Evolutionary conservation across 2,113 vertebrate genomes (phyloP).

Genomic region (Lamprotornis superbus): DNA sequence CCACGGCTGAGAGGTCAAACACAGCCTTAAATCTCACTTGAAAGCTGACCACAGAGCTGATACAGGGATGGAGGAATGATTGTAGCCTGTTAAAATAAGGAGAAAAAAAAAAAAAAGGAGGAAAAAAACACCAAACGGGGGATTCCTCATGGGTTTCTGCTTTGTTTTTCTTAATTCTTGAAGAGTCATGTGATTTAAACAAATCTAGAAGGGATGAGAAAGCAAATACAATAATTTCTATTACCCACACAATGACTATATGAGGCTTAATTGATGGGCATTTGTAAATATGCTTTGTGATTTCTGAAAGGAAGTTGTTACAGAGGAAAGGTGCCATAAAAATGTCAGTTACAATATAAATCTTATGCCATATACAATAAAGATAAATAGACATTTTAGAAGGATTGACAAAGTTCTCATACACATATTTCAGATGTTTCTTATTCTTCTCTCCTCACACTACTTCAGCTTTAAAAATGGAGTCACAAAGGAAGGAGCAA

Average conservation of each 20-base stretch:
- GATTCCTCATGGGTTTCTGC: neutral
- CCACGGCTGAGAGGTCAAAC: neutral
- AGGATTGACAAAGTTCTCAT: neutral
- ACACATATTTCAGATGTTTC: neutral
- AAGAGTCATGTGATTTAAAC: neutral
- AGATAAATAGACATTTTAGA: neutral
- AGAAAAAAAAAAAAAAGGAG: too few species aligned
- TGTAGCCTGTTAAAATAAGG: neutral
- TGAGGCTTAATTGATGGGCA: neutral
- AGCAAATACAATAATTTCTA: neutral
- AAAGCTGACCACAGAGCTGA: neutral
- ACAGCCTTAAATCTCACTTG: neutral
- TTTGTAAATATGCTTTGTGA: neutral
- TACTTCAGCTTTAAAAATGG: neutral
- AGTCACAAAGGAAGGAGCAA: neutral
- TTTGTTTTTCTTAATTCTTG: neutral
- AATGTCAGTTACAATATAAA: neutral
- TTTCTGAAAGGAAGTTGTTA: neutral
- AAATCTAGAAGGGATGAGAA: neutral
- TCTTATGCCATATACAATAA: neutral
- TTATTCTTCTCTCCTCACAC: neutral
- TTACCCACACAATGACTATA: neutral
- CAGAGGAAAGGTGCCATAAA: neutral
- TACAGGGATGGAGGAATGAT: neutral
- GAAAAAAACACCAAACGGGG: too few species aligned